phyloP scores from a whole-genome alignment of 2,113 vertebrate genomes.

The Sisor rabdophorus region DNA sequence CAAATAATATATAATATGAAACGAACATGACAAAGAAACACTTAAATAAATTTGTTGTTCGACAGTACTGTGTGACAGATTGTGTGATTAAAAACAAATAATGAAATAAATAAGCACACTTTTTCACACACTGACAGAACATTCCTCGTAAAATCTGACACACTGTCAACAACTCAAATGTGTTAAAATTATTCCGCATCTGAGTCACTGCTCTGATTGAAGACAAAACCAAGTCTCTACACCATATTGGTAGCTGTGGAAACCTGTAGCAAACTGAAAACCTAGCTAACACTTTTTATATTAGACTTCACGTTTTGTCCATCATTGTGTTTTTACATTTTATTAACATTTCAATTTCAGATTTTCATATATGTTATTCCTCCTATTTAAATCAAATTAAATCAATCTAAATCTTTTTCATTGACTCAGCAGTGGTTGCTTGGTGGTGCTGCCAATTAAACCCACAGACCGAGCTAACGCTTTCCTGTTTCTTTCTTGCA shows the following conservation, averaged over 20 bases:
- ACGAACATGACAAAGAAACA: neutral
- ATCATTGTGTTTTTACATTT: neutral
- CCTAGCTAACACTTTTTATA: neutral
- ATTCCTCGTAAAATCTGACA: slow-evolving; percentile 28
- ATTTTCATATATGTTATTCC: no score
- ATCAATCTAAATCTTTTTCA: no score
- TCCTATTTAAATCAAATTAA: no score
- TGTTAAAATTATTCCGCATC: slow-evolving; percentile 36
- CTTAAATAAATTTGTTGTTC: neutral
- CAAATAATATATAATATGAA: neutral
- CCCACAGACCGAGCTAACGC: no score
- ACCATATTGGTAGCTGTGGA: neutral
- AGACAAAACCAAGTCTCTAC: slow-evolving; percentile 9
- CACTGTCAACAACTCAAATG: slow-evolving; percentile 31
- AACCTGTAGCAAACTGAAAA: neutral
- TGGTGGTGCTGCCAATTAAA: no score
- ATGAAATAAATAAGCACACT: slow-evolving; percentile 31
- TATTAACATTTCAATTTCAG: no score
- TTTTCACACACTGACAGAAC: slow-evolving; percentile 37
- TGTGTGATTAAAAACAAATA: slow-evolving; percentile 29
- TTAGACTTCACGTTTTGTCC: neutral
- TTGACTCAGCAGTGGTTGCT: no score
- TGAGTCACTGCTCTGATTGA: slow-evolving; percentile 25
- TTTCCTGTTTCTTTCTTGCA: no score
- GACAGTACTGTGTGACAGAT: slow-evolving; percentile 19